Evolutionary conservation across 1,140 invertebrate species (phyloP).

Genomic region (Anoplolepis gracilipes): DNA sequence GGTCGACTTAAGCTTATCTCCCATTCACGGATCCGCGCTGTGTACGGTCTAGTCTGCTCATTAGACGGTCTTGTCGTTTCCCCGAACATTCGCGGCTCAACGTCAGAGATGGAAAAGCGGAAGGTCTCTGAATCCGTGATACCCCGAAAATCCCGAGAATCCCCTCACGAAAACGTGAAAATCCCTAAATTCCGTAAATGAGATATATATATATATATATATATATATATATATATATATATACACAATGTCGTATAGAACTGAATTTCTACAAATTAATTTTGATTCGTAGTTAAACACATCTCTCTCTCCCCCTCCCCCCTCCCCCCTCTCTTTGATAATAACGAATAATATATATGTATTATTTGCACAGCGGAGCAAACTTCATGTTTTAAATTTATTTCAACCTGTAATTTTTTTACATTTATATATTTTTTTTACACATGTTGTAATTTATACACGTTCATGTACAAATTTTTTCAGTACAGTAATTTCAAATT

Average conservation of each 20-base stretch:
- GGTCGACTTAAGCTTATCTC: slow-evolving; percentile 70
- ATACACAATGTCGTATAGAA: neutral
- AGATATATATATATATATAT: no score
- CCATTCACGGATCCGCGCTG: slow-evolving; percentile 58
- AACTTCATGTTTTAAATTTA: neutral
- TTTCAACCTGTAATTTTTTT: neutral
- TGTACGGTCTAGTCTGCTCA: slow-evolving; percentile 60
- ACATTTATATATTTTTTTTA: neutral
- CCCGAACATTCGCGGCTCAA: slow-evolving; percentile 45
- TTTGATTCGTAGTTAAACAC: neutral
- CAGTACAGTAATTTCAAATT: neutral
- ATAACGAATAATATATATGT: neutral
- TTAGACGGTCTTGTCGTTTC: slow-evolving; percentile 64
- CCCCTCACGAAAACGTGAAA: slow-evolving; percentile 24
- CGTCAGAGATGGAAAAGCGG: slow-evolving; percentile 53
- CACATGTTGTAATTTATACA: neutral
- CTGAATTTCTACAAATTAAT: slow-evolving; percentile 25
- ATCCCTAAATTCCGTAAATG: slow-evolving; percentile 20
- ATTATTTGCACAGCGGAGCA: neutral
- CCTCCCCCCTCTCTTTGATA: no score
- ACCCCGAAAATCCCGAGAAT: neutral
- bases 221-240: no score
- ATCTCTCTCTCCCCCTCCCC: neutral
- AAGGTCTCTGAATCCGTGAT: slow-evolving; percentile 23
- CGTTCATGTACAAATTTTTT: no score